A percentile compares a stretch with the other conserved stretches of the same genome.
phyloP scores from a whole-genome alignment of 2,797 vertebrate genomes.

The Diglossa cyanea region DNA sequence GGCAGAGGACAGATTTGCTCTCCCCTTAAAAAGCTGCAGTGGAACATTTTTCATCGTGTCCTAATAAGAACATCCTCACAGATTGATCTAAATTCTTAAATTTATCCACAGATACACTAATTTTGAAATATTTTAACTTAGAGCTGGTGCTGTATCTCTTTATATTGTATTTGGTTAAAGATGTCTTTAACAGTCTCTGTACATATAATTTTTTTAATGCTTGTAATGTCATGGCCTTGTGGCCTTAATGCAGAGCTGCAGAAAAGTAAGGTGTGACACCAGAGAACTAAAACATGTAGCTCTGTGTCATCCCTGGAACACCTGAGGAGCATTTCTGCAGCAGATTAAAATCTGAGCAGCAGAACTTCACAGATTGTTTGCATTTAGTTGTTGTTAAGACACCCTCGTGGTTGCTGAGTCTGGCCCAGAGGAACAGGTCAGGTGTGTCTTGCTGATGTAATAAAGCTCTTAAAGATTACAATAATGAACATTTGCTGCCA shows the following conservation, averaged over 20 bases:
- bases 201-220: background rate
- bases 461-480: background rate
- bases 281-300: background rate
- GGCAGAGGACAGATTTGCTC: background rate
- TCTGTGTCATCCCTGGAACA: background rate
- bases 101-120: background rate
- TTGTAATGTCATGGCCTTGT: background rate
- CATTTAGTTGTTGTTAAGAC: background rate
- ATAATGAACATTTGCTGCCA: background rate
- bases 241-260: background rate
- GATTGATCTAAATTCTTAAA: background rate
- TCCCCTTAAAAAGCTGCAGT: background rate
- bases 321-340: background rate
- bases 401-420: accelerated
- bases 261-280: background rate
- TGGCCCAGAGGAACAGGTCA: background rate
- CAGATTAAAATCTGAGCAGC: background rate
- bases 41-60: background rate
- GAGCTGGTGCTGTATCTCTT: background rate
- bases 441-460: background rate
- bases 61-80: background rate
- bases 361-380: background rate
- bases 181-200: background rate
- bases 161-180: background rate
- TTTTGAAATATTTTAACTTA: background rate